Conservation (phyloP, 2,888 invertebrate genomes). For the Eudasyphora cyanicolor region DNA sequence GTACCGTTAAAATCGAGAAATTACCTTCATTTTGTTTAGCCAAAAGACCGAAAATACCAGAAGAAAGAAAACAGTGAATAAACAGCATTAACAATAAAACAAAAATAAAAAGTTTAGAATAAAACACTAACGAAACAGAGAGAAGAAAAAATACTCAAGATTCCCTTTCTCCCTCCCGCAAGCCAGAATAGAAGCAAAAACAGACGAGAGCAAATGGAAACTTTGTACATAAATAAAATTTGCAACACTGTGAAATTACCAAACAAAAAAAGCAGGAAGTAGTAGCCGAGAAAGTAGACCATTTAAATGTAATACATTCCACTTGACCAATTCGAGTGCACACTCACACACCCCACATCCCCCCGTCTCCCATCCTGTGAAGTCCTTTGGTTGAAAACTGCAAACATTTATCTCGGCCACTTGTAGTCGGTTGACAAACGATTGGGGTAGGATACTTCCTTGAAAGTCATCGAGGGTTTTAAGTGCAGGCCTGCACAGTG, state of each 20-base stretch:
- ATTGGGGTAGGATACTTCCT: no score
- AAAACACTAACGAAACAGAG: background rate
- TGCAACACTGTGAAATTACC: conserved; percentile 64
- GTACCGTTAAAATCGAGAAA: conserved; percentile 39
- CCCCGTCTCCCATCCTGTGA: no score
- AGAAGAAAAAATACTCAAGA: conserved; percentile 17
- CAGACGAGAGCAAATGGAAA: conserved; percentile 46
- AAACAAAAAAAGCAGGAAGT: conserved; percentile 14
- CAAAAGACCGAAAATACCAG: background rate
- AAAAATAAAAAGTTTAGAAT: conserved; percentile 55
- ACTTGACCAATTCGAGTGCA: background rate
- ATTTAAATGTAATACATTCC: background rate
- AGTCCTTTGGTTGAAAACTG: no score
- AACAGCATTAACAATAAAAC: conserved; percentile 33
- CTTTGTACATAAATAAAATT: conserved; percentile 68
- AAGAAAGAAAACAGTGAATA: background rate
- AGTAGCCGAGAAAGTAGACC: background rate
- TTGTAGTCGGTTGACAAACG: no score
- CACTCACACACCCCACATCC: no score
- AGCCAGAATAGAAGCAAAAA: background rate
- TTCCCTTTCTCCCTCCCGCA: no score
- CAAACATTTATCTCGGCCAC: no score
- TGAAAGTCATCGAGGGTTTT: no score
- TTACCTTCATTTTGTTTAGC: conserved; percentile 32
- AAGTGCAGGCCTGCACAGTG: no score